Evolutionary conservation across 2,888 invertebrate genomes (phyloP), one percentile per base, ranked within the genome.

Genomic region (Caenorhabditis sp.): DNA sequence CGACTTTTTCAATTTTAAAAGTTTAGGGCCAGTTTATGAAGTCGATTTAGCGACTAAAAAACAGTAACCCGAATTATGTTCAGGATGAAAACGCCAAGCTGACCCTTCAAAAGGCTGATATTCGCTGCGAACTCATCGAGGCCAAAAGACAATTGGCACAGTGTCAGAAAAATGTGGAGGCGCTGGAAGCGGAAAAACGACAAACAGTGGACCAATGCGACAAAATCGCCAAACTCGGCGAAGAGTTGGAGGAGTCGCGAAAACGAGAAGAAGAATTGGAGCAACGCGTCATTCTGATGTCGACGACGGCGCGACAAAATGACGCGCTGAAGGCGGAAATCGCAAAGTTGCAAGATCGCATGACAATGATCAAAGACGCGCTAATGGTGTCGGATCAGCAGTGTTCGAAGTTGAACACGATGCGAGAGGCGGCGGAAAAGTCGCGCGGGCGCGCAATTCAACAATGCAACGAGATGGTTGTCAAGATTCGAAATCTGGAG

Each of bases 121-220:
- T 72, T n/a, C 67, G 72, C 3, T 72, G 72, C 27, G 67, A 72
- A n/a, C 62, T 72, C 1, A 12, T 72, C 19, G 72, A 72, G 5
- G 61, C 53, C 12, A 64, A 67, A 17, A 61, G 68, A 1, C 17
- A 65, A 36, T 26, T 65, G n/a, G 62, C 31, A 21, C 23, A 27
- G 0, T 36, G 17, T 19, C 24, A 36, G 24, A 21, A 50, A 17
- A 54, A 66, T 24, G 62, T 62, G 21, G 70, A 70, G 23, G 66
- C 66, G 0, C 6, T 55, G 19, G 53, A 53, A 14, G 65, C 58
- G 3, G 66, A 58, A 3, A 14, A 36, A 14, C 26, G 50, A n/a
- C 31, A 61, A 14, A 24, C 17, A 19, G 55, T 51, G 1, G 31
- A 53, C 43, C 65, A 55, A 10, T 12, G 6, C 10, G 27, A 55